Evolutionary conservation across 2,888 invertebrate genomes (phyloP).

Genomic region (Nomada fabriciana): DNA sequence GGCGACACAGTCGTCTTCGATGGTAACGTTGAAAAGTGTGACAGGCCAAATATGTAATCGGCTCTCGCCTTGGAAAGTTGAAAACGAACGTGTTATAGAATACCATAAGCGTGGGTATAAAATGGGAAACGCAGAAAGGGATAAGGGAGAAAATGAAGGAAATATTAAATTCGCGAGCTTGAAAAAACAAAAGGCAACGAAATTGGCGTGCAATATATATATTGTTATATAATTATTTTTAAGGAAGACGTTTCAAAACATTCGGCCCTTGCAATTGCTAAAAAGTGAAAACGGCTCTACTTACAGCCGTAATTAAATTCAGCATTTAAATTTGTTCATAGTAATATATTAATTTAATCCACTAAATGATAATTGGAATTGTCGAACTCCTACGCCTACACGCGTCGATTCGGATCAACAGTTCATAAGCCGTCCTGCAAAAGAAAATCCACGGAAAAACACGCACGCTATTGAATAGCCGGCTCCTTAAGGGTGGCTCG

Average conservation of each 20-base stretch:
- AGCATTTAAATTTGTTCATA: too few relatives aligned
- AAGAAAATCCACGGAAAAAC: not conserved
- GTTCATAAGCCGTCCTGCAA: not conserved
- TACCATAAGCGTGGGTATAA: not conserved
- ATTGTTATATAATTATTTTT: too few relatives aligned
- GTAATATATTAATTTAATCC: too few relatives aligned
- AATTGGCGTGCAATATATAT: too few relatives aligned
- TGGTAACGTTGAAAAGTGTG: conserved; percentile 59
- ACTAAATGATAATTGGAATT: not conserved
- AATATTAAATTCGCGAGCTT: too few relatives aligned
- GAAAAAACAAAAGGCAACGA: too few relatives aligned
- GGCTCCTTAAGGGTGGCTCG: not conserved
- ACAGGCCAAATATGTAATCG: not conserved
- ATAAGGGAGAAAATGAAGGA: too few relatives aligned
- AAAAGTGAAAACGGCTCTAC: too few relatives aligned
- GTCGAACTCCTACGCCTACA: not conserved
- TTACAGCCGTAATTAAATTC: too few relatives aligned
- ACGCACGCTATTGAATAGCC: not conserved
- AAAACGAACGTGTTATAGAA: not conserved
- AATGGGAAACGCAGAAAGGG: not conserved
- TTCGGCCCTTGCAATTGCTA: too few relatives aligned
- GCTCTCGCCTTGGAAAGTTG: not conserved
- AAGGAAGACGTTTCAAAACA: too few relatives aligned
- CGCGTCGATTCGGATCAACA: too few relatives aligned
- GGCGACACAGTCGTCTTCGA: conserved; percentile 51